phyloP scores from a whole-genome alignment of 37 sponge, comb jelly and placozoan species.

The Bolinopsis microptera region DNA sequence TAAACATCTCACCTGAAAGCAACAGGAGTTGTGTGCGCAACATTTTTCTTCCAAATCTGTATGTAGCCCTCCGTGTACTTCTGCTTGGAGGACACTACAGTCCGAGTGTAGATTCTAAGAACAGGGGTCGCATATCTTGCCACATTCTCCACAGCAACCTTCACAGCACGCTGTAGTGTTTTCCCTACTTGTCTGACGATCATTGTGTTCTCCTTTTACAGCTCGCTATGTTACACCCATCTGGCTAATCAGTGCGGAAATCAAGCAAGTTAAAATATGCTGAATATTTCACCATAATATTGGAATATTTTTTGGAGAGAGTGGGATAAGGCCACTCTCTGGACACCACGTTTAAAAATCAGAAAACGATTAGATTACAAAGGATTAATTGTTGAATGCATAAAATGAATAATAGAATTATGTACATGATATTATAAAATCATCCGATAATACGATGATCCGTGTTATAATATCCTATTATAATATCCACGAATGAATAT shows the following conservation, averaged over 20 bases:
- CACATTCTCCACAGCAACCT: background rate
- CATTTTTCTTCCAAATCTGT: background rate
- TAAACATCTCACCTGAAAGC: constrained; percentile 43
- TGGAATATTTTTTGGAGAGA: no score
- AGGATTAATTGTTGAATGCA: no score
- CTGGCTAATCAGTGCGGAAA: background rate
- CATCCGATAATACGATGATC: no score
- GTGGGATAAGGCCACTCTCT: no score
- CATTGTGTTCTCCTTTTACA: background rate
- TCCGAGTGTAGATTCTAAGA: constrained; percentile 20
- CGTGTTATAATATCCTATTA: no score
- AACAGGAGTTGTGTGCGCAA: background rate
- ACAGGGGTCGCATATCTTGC: background rate
- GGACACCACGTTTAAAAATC: no score
- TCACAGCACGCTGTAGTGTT: background rate
- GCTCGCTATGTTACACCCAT: background rate
- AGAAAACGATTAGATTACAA: no score
- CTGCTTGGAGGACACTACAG: background rate
- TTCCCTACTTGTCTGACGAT: background rate
- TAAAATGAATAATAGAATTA: no score
- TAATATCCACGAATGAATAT: no score
- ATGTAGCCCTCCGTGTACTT: constrained; percentile 41
- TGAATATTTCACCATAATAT: no score
- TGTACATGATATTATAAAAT: no score
- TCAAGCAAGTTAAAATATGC: background rate